Evolutionary conservation across 1,140 invertebrate genomes (phyloP).

Genomic region (Aphelenchoides besseyi): DNA sequence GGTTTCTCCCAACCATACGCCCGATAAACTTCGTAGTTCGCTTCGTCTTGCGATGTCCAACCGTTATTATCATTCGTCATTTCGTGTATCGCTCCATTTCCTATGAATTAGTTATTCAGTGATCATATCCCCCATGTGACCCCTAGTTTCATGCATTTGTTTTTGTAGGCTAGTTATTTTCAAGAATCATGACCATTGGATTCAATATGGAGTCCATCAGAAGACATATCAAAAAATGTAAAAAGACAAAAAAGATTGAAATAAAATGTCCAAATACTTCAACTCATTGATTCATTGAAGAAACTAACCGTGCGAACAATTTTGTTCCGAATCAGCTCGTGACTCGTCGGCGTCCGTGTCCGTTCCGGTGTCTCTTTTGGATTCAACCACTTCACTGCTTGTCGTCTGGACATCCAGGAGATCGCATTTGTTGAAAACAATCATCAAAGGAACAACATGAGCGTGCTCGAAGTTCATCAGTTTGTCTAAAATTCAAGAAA

Average conservation of each 20-base stretch:
- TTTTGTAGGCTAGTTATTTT: too few relatives aligned
- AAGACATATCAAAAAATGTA: neutral
- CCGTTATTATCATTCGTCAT: neutral
- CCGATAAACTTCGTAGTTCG: slow-evolving; percentile 2
- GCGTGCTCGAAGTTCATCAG: slow-evolving; percentile 21
- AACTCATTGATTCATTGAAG: neutral
- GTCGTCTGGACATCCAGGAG: slow-evolving; percentile 2
- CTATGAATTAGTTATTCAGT: neutral
- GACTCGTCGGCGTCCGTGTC: neutral
- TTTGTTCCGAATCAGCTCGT: too few relatives aligned
- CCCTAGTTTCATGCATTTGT: too few relatives aligned
- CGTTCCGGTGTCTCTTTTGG: neutral
- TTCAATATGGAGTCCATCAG: too few relatives aligned
- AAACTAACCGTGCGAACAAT: slow-evolving; percentile 5
- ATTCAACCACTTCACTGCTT: neutral
- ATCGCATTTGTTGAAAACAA: slow-evolving; percentile 31
- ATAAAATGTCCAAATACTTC: slow-evolving; percentile 3
- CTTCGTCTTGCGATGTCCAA: slow-evolving; percentile 14
- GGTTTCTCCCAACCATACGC: slow-evolving; percentile 19
- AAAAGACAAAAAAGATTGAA: too few relatives aligned
- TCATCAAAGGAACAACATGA: slow-evolving; percentile 13
- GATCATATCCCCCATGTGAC: neutral
- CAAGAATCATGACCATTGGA: too few relatives aligned
- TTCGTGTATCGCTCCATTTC: neutral
- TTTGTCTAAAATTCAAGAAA: slow-evolving; percentile 16